These are phyloP conservation scores for Paragorgia papillata DNA, from an alignment of 92 coral and sea anemone genomes.

Conservation along the genomic window DNA sequence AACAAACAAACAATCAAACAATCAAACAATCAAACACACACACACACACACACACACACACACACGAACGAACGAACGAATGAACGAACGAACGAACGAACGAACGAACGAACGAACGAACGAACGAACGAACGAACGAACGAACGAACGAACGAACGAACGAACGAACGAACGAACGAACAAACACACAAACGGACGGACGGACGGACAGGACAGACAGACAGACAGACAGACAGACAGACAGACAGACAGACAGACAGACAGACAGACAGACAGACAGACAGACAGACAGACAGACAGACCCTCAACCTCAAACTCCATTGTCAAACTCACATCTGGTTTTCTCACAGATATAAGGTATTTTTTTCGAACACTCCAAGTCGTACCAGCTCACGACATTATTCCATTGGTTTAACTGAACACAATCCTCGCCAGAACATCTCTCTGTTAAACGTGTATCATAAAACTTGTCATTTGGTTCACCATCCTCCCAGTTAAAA, in stretches of 20 bases:
- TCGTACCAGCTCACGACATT: conserved; percentile 82
- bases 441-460: conserved; percentile 50
- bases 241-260: too few species aligned
- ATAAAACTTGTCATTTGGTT: conserved; percentile 89
- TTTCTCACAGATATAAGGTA: conserved; percentile 90
- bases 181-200: not conserved
- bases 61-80: not conserved
- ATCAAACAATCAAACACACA: not conserved
- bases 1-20: not conserved
- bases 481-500: conserved; percentile 84
- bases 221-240: not conserved
- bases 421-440: conserved; percentile 96
- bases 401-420: conserved; percentile 77
- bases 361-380: conserved; percentile 65
- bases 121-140: not conserved
- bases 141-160: not conserved
- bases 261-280: not conserved
- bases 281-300: not conserved
- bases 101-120: not conserved
- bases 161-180: not conserved
- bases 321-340: conserved; percentile 64
- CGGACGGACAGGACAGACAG: not conserved
- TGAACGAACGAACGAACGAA: not conserved
- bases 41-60: not conserved
- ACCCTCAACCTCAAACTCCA: too few species aligned